Evolutionary conservation across 2,113 vertebrate genomes (phyloP), one percentile per base, ranked within the genome.

Genomic region (Dryoscopus gambensis): DNA sequence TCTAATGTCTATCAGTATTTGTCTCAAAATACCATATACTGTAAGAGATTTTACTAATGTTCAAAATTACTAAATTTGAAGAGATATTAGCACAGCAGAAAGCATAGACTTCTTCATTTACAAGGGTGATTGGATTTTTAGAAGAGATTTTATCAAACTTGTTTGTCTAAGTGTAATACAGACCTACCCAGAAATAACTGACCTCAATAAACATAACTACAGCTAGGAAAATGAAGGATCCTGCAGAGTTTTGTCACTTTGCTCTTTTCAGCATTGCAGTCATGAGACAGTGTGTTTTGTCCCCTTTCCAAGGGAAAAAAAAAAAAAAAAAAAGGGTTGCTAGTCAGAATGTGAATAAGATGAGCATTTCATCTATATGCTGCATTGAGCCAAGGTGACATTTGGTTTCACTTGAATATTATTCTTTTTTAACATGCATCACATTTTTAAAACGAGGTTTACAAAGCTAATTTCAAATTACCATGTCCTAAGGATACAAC

Each of bases 301-400:
- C 60, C 65, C 50, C 64, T 93, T 60, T 75, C 52, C 63, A 95
- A 37, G 15, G 55, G 28, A 47, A n/a, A 44, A 57, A 31, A 42
- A 47, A 67, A 70, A 60, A 33, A 49, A 23, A 11, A 64, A 33
- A 49, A 23, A 11, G 60, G 6, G 52, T 33, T 91, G 49, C 46
- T 83, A 88, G 33, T 79, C 57, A 93, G 82, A 88, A 90, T 73
- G 9, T 90, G 69, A 91, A 89, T 56, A 79, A 83, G 90, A 92
- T 35, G 89, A 96, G 75, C n/a, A 33, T 86, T 91, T 94, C 87
- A 65, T 89, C 94, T 87, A 57, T 46, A 83, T 91, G 74, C 95
- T 90, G 90, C 90, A 94, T 3, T 67, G 55, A 96, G 68, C 39
- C 85, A 97, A 96, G 93, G 95, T 97, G 90, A 96, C 93, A 81